Evolutionary conservation across 2,888 invertebrate species (phyloP), one percentile per base, ranked within the genome.

Genomic region (Ichneumon xanthorius): DNA sequence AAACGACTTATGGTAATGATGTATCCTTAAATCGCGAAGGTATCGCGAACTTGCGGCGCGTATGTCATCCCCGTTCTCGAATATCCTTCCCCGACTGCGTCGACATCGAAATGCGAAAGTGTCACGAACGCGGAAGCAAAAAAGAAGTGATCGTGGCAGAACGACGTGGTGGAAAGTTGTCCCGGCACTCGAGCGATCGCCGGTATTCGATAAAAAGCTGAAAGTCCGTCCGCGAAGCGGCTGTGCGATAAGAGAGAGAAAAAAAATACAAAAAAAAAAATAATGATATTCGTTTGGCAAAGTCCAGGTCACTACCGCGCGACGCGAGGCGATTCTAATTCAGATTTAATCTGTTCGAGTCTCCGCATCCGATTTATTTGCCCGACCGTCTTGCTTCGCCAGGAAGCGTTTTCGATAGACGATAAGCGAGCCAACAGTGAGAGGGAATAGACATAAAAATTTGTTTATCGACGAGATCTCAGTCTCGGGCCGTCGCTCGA

Each of bases 141-240:
- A 30, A 67, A 82, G 40, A 53, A 68, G 26, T 58, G 79, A 48
- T 33, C 70, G 30, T 33, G 19, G 58, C 76, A 73, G 81, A 72
- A 80, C 81, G 68, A 71, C 37, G 26, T 53, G 33, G 40, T 84
- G 75, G 84, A 84, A 84, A 84, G 84, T 84, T 80, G 84, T 84
- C 77, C 82, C 72, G 82, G 77, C 76, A 30, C 71, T 72, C 72
- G 72, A 45, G 50, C 55, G 68, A 53, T 61, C 48, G 71, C 72
- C 71, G 63, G 26, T 50, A 33, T 48, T 77, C 76, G 40, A 80
- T 76, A 77, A 80, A 73, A 84, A 80, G 84, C 45, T 48, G 45
- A 84, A 84, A 84, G 84, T 84, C 55, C 53, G 80, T 53, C 65
- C 58, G 58, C 58, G 26, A 58, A 58, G 58, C 45, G 30, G 61